Base-by-base conservation (phyloP, 2,797 vertebrate genomes). In the Stomatorhinus walkeri region DNA sequence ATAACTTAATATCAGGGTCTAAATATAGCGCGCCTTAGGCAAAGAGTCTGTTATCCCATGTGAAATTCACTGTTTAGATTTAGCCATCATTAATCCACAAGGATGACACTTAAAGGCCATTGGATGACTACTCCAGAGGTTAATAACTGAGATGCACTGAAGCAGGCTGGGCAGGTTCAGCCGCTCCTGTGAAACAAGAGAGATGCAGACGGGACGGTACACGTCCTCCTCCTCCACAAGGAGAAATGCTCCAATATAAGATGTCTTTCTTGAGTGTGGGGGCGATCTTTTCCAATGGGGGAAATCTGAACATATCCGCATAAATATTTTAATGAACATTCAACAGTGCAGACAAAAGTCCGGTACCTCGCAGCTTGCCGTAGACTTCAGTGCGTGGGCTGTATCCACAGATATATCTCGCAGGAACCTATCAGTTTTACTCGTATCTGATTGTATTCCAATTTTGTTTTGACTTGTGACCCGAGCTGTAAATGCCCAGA, bases 21-120 rank as follows among this genome's bases (percentile, higher is more conserved):
- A 32, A 92, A 87, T 93, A 93, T 90, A 90, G 93, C 90, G 49
- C 12, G 4, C 12, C 9, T 16, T 32, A 94, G 92, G 87, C 94
- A 90, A 2, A 14, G 1, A 24, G 12, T 54, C 28, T 32, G 90
- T 88, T 56, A 90, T 91, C 79, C 87, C 92, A 51, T 94, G 94
- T 87, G 95, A 89, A 90, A 96, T 89, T 94, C 95, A 89, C 95
- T 96, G 90, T 94, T 96, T 90, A 93, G 96, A 97, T 91, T 96
- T 94, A 87, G 93, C 94, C 85, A 94, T 94, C 91, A 95, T 93
- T 88, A 92, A 92, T n/a, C 92, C 95, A 92, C 22, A 93, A 93
- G 19, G 93, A 93, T 0, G 93, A 59, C 36, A 59, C 48, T 28
- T 32, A 87, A 19, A 59, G 95, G 95, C 87, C 95, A 97, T 79